Conservation (phyloP, 2,797 vertebrate species). For the Hippocampus kuda region DNA sequence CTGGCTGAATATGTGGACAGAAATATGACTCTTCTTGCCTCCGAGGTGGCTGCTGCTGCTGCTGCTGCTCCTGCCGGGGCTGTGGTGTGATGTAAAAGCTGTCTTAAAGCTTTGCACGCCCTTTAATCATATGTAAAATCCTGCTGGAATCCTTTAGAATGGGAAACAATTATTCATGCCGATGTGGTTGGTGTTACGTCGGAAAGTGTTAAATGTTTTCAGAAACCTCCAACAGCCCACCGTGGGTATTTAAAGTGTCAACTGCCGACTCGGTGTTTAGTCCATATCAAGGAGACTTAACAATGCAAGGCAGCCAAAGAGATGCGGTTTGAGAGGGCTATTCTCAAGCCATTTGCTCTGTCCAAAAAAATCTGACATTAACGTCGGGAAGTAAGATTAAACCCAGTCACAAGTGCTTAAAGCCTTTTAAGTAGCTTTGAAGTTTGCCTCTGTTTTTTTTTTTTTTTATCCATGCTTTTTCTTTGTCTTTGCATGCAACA, state of each 20-base stretch:
- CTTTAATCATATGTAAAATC: conserved; percentile 40
- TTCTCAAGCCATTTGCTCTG: not conserved
- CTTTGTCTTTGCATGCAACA: no score
- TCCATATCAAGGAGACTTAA: not conserved
- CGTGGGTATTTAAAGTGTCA: conserved; percentile 18
- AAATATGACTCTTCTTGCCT: conserved; percentile 19
- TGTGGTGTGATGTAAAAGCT: conserved; percentile 28
- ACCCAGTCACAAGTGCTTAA: not conserved
- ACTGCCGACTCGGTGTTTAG: not conserved
- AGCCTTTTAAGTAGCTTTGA: not conserved
- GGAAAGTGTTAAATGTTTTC: conserved; percentile 16
- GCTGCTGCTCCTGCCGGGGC: conserved; percentile 6
- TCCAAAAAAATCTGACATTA: not conserved
- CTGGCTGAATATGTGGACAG: conserved; percentile 10
- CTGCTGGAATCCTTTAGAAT: conserved; percentile 33
- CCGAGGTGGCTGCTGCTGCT: conserved; percentile 23
- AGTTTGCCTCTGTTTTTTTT: not conserved
- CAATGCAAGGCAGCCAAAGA: not conserved
- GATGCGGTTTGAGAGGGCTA: not conserved
- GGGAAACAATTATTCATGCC: conserved; percentile 35
- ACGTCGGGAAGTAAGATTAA: not conserved
- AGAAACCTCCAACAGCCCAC: conserved; percentile 14
- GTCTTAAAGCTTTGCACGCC: conserved; percentile 21
- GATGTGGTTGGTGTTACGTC: conserved; percentile 21
- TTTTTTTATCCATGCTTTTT: not conserved